Evolutionary conservation across 2,888 invertebrate species (phyloP).

Genomic region (Nephrocerus scutellatus): DNA sequence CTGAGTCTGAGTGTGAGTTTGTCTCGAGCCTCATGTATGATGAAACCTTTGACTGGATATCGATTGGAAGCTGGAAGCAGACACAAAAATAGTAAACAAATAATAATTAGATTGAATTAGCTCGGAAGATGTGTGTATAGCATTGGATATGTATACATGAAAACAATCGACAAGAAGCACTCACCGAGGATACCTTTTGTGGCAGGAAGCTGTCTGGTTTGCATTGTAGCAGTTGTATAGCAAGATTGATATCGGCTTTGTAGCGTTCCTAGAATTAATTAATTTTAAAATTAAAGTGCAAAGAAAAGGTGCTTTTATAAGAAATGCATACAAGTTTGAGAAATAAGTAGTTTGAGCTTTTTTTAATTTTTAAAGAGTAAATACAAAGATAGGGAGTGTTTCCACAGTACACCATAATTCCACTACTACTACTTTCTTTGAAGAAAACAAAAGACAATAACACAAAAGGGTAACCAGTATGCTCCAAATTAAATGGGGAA

Average conservation of each 20-base stretch:
- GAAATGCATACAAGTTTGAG: no score
- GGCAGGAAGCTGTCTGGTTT: constrained; percentile 91
- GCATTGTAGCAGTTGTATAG: constrained; percentile 89
- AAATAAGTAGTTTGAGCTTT: no score
- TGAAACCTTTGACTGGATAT: constrained; percentile 84
- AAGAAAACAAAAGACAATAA: no score
- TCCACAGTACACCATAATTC: no score
- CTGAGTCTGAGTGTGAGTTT: constrained; percentile 47
- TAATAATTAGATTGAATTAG: constrained; percentile 5
- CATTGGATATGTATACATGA: neutral
- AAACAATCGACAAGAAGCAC: constrained; percentile 35
- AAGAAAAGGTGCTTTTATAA: no score
- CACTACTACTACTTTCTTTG: no score
- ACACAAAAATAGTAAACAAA: constrained; percentile 4
- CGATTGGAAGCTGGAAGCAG: constrained; percentile 70
- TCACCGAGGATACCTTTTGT: constrained; percentile 82
- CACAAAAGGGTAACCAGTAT: no score
- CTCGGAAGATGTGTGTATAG: neutral
- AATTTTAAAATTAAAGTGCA: no score
- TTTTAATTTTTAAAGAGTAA: no score
- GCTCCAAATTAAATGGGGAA: no score
- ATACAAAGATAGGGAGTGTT: no score
- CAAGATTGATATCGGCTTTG: constrained; percentile 86
- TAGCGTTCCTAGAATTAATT: constrained; percentile 78
- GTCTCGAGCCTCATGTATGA: constrained; percentile 54